These are phyloP conservation scores for Drosophila biarmipes DNA, from an alignment of 1,140 invertebrate genomes.

Conservation along the genomic window DNA sequence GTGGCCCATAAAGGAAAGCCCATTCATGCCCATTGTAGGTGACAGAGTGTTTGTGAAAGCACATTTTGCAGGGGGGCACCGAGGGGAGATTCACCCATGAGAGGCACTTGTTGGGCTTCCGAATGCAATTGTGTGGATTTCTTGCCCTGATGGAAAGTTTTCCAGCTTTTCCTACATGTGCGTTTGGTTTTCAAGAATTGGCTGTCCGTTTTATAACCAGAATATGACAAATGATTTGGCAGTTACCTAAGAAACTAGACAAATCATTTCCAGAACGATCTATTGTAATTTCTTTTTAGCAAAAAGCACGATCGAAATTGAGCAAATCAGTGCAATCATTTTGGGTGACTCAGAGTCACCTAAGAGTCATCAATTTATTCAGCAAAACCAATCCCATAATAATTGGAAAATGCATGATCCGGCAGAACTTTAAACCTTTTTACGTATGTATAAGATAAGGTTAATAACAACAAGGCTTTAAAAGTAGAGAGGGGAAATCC, in stretches of 20 bases:
- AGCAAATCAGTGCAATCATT: constrained; percentile 24
- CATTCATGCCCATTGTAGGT: constrained; percentile 52
- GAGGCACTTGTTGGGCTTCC: constrained; percentile 66
- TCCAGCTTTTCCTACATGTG: constrained; percentile 11
- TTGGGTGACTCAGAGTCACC: constrained; percentile 17
- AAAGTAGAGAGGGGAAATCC: neutral
- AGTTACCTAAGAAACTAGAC: neutral
- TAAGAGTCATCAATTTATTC: constrained; percentile 19
- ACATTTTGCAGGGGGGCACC: constrained; percentile 31
- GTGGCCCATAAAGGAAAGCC: constrained; percentile 39
- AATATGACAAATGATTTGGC: neutral
- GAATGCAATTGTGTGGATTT: constrained; percentile 31
- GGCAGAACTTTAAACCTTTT: neutral
- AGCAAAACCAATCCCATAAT: constrained; percentile 10
- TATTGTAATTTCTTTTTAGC: neutral
- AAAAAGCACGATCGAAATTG: neutral
- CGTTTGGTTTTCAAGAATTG: constrained; percentile 14
- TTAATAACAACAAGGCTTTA: neutral
- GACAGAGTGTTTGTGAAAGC: constrained; percentile 36
- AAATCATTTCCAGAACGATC: neutral
- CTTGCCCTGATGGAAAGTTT: constrained; percentile 44
- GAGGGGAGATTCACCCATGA: constrained; percentile 13
- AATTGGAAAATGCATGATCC: neutral
- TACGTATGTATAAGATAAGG: no score
- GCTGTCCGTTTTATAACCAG: neutral